Percentiles rank a stretch among this genome's conserved stretches.
These are phyloP conservation scores for Paralichthys olivaceus DNA, from an alignment of 2,113 vertebrate species.

Conservation along the genomic window DNA sequence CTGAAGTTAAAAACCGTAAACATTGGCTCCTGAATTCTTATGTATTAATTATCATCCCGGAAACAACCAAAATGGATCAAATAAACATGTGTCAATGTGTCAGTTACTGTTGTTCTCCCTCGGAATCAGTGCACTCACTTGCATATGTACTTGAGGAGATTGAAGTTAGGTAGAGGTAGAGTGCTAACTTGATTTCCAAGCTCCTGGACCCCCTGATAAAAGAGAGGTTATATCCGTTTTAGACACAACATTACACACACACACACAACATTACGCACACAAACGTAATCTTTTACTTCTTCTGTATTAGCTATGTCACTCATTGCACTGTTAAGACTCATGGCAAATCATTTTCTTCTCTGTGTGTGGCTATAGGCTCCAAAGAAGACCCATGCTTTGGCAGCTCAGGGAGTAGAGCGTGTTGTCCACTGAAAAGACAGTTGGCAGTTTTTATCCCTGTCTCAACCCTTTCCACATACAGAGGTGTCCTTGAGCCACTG, in stretches of 20 bases:
- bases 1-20: too few relatives aligned
- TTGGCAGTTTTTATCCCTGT: too few relatives aligned
- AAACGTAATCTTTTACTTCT: neutral
- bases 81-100: neutral
- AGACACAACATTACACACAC: constrained; percentile 7
- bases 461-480: too few relatives aligned
- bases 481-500: too few relatives aligned
- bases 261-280: neutral
- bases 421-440: too few relatives aligned
- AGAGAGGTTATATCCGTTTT: neutral
- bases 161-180: constrained; percentile 94
- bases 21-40: too few relatives aligned
- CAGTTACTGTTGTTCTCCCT: neutral
- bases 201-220: constrained; percentile 89
- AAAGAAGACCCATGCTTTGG: too few relatives aligned
- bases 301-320: too few relatives aligned
- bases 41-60: neutral
- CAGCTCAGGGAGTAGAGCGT: too few relatives aligned
- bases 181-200: constrained; percentile 89
- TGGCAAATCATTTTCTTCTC: too few relatives aligned
- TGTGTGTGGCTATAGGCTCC: too few relatives aligned
- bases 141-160: constrained; percentile 97
- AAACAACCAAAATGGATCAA: neutral
- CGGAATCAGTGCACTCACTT: constrained; percentile 83
- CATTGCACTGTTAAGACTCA: too few relatives aligned